Percentiles rank a stretch among this genome's conserved stretches.
Conservation (phyloP, 2,888 invertebrate genomes). For the Tinea pellionella region DNA sequence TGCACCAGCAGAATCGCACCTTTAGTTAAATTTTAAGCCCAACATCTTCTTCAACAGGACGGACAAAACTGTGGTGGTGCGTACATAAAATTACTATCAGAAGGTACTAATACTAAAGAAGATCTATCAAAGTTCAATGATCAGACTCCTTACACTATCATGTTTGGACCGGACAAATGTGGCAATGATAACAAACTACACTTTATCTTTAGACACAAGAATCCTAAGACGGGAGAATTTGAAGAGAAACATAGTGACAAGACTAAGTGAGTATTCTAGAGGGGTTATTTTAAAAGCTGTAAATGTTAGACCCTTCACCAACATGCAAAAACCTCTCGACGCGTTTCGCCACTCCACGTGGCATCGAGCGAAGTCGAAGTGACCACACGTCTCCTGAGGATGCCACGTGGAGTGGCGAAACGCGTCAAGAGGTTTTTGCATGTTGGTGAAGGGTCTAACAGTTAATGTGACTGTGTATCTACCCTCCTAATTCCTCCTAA, state of each 20-base stretch:
- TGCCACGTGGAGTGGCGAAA: no score
- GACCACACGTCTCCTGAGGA: no score
- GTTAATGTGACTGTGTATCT: no score
- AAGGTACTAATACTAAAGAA: conserved; percentile 67
- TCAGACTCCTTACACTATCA: conserved; percentile 97
- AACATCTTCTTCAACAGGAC: conserved; percentile 70
- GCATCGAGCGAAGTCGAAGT: no score
- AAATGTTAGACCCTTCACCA: neutral
- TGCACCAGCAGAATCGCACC: no score
- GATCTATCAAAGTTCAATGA: conserved; percentile 90
- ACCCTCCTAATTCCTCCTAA: no score
- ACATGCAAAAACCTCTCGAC: conserved; percentile 13
- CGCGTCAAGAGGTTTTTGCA: no score
- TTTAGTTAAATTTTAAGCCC: no score
- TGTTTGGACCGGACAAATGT: conserved; percentile 99
- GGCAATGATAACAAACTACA: conserved; percentile 94
- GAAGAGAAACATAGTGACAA: conserved; percentile 98
- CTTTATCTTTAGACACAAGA: conserved; percentile 94
- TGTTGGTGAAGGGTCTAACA: no score
- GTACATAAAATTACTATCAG: conserved; percentile 92
- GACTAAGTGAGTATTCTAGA: conserved; percentile 70
- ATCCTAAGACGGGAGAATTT: conserved; percentile 89
- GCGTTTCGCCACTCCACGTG: neutral
- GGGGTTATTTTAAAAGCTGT: no score
- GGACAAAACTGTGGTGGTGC: conserved; percentile 99